Base-by-base conservation (phyloP, 2,797 vertebrate genomes). In the Pipistrellus pygmaeus region DNA sequence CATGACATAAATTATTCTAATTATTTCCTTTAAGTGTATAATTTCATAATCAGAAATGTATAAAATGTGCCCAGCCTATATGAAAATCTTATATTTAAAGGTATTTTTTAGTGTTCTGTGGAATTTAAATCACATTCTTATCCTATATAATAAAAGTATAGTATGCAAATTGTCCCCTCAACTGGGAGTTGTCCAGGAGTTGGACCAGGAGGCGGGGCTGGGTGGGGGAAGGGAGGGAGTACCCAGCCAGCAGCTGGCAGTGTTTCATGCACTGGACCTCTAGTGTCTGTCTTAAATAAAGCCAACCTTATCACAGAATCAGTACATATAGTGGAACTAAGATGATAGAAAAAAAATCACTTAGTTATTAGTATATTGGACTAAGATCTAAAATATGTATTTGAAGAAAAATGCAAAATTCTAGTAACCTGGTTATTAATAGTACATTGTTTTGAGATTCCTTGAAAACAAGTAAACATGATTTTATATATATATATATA, bases 91-190 rank as follows among this genome's bases (percentile, higher is more conserved):
- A 83, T 27, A 93, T 72, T 77, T 86, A 86, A 88, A 92, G 21
- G 64, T 51, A 93, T 76, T 91, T 91, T 75, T 93, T 81, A 88
- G 86, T 51, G 46, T 81, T 76, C 35, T 77, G n/a, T 60, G 62
- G 46, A 90, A 93, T 90, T 84, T 44, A 88, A 94, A 86, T 44
- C 35, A 4, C 83, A 62, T 78, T 90, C n/a, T 91, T 64, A n/a
- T 30, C 27, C 13, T 62, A 30, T 38, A 62, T 62, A 30, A 30
- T 62, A 13, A 62, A 30, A 62, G 12, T 11, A 30, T 30, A 30
- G 11, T 62, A 62, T 30, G 6, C 60, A 62, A 6, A 62, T 30
- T 62, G 27, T 62, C 13, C 25, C 27, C 60, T 62, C 27, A 62
- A 62, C 60, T 13, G 5, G 57, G 25, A 60, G 5, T 30, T 62